Evolutionary conservation across 2,113 vertebrate species (phyloP).

Genomic region (Chloroceryle aenea): DNA sequence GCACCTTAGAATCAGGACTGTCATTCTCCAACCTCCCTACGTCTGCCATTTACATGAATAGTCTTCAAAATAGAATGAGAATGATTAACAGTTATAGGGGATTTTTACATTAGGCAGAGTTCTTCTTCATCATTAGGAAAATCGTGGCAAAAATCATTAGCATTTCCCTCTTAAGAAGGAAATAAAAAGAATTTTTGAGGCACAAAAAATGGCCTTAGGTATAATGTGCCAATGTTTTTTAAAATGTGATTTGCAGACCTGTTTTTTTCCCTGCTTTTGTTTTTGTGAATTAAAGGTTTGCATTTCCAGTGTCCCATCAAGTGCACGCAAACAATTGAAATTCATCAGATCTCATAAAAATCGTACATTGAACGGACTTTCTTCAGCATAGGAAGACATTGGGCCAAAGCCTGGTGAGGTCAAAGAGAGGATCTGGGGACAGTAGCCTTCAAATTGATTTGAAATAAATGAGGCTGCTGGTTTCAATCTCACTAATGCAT

Average conservation of each 20-base stretch:
- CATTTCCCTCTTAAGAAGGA: constrained; percentile 39
- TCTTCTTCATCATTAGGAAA: constrained; percentile 52
- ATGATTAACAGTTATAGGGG: constrained; percentile 16
- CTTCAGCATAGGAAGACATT: background rate
- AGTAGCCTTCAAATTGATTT: background rate
- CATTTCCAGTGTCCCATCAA: background rate
- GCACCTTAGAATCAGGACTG: background rate
- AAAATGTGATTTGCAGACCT: background rate
- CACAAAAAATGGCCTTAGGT: background rate
- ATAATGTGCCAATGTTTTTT: background rate
- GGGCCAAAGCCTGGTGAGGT: background rate
- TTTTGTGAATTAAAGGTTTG: background rate
- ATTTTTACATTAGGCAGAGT: constrained; percentile 40
- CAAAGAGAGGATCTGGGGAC: background rate
- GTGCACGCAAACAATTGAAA: background rate
- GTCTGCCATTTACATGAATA: background rate
- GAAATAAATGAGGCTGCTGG: background rate
- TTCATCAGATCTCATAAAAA: background rate
- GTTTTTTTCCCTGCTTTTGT: background rate
- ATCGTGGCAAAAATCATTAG: background rate
- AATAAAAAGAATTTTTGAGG: constrained; percentile 9
- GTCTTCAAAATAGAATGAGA: background rate
- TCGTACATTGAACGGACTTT: background rate
- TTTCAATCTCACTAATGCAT: background rate
- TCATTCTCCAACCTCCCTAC: background rate